phyloP scores from a whole-genome alignment of 2,797 vertebrate species.

The Fundulus diaphanus region DNA sequence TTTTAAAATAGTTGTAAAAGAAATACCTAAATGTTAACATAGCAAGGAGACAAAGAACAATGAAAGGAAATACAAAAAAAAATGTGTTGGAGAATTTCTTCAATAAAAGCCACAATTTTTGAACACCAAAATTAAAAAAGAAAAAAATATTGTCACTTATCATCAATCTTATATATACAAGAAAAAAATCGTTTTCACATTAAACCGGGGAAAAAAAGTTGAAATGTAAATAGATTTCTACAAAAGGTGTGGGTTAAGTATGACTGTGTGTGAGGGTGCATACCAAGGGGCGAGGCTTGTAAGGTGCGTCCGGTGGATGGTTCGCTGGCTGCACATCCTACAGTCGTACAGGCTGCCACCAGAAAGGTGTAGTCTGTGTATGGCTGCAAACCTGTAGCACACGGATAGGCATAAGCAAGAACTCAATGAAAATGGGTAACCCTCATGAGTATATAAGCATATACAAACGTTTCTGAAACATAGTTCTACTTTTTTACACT shows the following conservation, averaged over 20 bases:
- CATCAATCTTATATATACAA: neutral
- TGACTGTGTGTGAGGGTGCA: conserved; percentile 22
- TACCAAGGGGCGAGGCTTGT: conserved; percentile 90
- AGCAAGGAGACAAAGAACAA: neutral
- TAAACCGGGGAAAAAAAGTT: neutral
- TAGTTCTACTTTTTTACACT: neutral
- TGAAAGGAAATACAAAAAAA: neutral
- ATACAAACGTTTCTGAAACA: neutral
- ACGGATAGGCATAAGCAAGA: conserved; percentile 1
- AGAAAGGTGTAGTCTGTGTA: conserved; percentile 88
- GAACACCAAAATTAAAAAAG: neutral
- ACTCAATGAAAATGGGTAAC: neutral
- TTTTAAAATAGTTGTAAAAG: neutral
- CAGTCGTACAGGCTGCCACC: conserved; percentile 87
- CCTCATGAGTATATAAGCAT: neutral
- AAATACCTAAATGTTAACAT: neutral
- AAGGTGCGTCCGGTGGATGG: conserved; percentile 86
- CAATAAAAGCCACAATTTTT: neutral
- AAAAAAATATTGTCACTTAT: too few relatives aligned
- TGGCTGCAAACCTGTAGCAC: conserved; percentile 85
- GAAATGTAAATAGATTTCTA: neutral
- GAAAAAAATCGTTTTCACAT: neutral
- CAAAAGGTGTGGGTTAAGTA: neutral
- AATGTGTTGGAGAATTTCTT: neutral
- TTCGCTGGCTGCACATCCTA: conserved; percentile 86